phyloP scores from a whole-genome alignment of 2,797 vertebrate genomes.

The Menidia menidia region DNA sequence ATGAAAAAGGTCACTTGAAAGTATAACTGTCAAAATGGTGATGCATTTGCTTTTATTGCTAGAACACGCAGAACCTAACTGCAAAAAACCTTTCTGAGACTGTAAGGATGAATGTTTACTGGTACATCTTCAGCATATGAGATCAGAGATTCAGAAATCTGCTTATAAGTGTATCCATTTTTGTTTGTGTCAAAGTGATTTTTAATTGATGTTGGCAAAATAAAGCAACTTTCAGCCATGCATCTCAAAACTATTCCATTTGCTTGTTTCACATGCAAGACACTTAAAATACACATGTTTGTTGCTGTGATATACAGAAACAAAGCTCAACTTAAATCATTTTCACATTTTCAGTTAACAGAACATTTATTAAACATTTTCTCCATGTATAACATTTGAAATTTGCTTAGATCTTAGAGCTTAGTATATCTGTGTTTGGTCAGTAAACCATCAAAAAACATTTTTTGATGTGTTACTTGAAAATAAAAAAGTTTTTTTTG shows the following conservation, averaged over 20 bases:
- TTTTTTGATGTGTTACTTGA: conserved; percentile 25
- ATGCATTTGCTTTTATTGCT: background rate
- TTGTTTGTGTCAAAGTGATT: conserved; percentile 2
- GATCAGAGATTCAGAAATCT: no score
- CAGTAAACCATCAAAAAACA: conserved; percentile 24
- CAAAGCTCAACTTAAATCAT: conserved; percentile 22
- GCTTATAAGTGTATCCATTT: background rate
- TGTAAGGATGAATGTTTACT: no score
- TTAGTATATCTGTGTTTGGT: conserved; percentile 17
- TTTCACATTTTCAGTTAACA: conserved; percentile 54
- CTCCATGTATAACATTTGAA: conserved; percentile 40
- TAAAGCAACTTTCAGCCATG: background rate
- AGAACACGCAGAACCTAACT: no score
- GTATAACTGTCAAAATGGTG: background rate
- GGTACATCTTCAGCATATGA: no score
- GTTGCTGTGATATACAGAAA: conserved; percentile 22
- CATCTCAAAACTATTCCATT: conserved; percentile 21
- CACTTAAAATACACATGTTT: conserved; percentile 30
- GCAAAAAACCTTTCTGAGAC: no score
- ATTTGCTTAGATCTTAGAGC: conserved; percentile 22
- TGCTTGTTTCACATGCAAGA: conserved; percentile 32
- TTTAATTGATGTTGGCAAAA: conserved; percentile 1
- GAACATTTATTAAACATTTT: conserved; percentile 69
- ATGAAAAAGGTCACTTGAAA: background rate
- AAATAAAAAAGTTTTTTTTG: conserved; percentile 27